Percentiles rank a stretch among this genome's conserved stretches.
Conservation (phyloP, 2,113 vertebrate genomes). For the Formicarius rufipectus region DNA sequence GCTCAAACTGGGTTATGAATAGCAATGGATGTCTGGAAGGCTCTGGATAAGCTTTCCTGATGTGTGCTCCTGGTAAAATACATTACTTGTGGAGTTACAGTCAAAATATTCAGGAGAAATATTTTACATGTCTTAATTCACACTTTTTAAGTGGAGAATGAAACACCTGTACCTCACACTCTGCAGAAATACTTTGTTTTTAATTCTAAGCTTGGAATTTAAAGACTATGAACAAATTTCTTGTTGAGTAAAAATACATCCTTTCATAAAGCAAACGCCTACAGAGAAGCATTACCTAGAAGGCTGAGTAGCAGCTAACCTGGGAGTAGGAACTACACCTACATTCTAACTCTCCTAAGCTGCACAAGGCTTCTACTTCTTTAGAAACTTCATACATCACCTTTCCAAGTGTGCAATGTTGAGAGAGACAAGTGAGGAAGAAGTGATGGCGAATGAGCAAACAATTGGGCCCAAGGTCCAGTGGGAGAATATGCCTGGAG, state of each 20-base stretch:
- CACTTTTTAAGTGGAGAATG: not conserved
- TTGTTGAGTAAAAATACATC: not conserved
- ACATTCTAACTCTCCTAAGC: not conserved
- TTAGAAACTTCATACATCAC: not conserved
- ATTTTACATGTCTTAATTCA: not conserved
- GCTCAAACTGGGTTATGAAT: not conserved
- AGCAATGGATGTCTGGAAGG: not conserved
- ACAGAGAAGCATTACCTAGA: fast-evolving
- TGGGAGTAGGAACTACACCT: not conserved
- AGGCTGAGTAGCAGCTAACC: not conserved
- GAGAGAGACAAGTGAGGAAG: not conserved
- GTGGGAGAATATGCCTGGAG: not conserved
- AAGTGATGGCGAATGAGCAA: not conserved
- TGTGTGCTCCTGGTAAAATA: not conserved
- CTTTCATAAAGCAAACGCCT: not conserved
- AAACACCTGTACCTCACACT: not conserved
- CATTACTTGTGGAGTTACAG: not conserved
- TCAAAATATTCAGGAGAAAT: not conserved
- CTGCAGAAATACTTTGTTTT: not conserved
- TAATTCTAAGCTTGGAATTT: not conserved
- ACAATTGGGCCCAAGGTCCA: not conserved
- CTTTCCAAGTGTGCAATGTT: not conserved
- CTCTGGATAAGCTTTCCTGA: not conserved
- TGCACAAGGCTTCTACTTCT: not conserved
- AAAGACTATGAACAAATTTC: not conserved